Conservation (phyloP, 2,797 vertebrate genomes). For the Myoxocephalus aenaeus region DNA sequence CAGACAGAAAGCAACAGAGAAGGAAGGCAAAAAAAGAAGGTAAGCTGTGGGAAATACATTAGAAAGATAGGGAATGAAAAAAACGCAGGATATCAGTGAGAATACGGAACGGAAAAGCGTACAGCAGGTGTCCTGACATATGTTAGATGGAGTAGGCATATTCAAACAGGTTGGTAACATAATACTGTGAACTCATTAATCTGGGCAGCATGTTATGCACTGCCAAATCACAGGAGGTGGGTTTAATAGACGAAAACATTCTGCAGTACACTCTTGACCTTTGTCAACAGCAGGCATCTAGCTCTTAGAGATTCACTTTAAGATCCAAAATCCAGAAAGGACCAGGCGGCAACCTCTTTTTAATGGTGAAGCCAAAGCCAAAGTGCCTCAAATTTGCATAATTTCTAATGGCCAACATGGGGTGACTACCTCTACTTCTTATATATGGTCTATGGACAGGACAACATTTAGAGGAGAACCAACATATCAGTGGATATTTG, state of each 20-base stretch:
- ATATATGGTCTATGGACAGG: too few species aligned
- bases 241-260: background rate
- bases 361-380: background rate
- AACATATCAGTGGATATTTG: too few species aligned
- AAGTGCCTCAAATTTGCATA: background rate
- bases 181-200: constrained; percentile 5
- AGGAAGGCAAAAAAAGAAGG: constrained; percentile 7
- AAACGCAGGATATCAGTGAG: background rate
- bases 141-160: background rate
- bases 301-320: background rate
- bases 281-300: background rate
- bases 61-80: background rate
- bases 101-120: background rate
- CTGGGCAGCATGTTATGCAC: background rate
- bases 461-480: too few species aligned
- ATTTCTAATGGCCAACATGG: background rate
- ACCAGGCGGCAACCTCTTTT: background rate
- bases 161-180: background rate
- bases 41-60: constrained; percentile 14
- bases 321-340: background rate
- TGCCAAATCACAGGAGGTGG: background rate
- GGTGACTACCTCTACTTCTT: background rate
- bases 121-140: constrained; percentile 8
- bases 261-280: background rate
- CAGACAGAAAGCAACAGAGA: constrained; percentile 11